Evolutionary conservation across 2,888 invertebrate species (phyloP), one percentile per base, ranked within the genome.

Genomic region (Platerodrilus igneus): DNA sequence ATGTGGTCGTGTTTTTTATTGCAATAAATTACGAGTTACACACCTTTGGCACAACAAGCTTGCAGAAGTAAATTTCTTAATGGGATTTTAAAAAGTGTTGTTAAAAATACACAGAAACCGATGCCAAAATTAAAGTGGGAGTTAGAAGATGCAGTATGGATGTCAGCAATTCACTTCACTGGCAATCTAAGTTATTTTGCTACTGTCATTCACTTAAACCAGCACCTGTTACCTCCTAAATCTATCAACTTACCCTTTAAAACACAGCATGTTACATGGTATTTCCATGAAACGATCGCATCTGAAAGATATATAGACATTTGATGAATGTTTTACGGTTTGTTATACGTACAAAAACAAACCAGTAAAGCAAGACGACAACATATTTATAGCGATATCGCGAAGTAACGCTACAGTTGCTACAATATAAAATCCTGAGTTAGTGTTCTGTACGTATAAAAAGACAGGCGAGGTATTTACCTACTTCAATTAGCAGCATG

Each of bases 261-360:
- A 47, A 47, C 39, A 40, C 36, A 35, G 37, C 41, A 37, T 48
- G 40, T 31, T 43, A 48, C 37, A 44, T 33, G 40, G 42, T 37
- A 35, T 50, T 48, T 42, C 28, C 45, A 45, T 42, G 42, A 41
- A 50, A 50, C 40, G 41, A 49, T 46, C 47, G 41, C 47, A 41
- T 39, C 36, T 45, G 53, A 56, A 42, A 56, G 57, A 58, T 52
- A 56, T 55, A 58, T 53, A 48, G 48, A 48, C 51, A 48, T 50
- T 49, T 48, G 58, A 52, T 53, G 59, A 59, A 52, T 51, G 56
- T 46, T 59, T 58, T 59, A 59, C 53, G 54, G 52, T 52, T 52
- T 57, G 56, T 56, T 56, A 50, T 55, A 47, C 48, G 45, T 46
- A 51, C 50, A 53, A 55, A 56, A 57, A 59, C 53, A 57, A 57